phyloP scores from a whole-genome alignment of 30 jellyfish, hydroid and myxozoan species.

The Hydractinia symbiolongicarpus region DNA sequence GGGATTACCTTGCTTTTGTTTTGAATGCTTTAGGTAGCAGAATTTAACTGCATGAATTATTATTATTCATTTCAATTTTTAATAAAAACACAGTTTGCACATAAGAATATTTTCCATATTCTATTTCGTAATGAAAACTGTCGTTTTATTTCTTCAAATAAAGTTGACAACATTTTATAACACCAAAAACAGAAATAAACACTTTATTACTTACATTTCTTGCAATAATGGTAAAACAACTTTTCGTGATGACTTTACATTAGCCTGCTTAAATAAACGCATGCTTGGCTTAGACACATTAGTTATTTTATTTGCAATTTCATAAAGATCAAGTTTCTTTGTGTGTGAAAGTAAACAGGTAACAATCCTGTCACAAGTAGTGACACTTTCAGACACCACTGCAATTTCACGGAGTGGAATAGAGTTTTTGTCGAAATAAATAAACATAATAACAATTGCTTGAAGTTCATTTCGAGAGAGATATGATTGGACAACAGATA shows the following conservation, averaged over 20 bases:
- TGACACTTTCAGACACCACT: constrained; percentile 13
- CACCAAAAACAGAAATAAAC: too few species aligned
- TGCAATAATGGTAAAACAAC: constrained; percentile 56
- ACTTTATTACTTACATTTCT: not conserved
- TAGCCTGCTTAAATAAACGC: constrained; percentile 28
- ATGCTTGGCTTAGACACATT: not conserved
- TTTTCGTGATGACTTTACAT: constrained; percentile 50
- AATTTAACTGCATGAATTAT: too few species aligned
- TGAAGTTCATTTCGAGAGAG: constrained; percentile 11
- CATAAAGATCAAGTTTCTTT: constrained; percentile 4
- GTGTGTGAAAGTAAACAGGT: constrained; percentile 6
- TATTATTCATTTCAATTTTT: too few species aligned
- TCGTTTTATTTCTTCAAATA: too few species aligned
- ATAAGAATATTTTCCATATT: too few species aligned
- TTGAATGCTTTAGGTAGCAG: too few species aligned
- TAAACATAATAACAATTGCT: constrained; percentile 50
- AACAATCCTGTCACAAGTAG: not conserved
- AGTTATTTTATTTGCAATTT: not conserved
- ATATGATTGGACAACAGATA: constrained; percentile 15
- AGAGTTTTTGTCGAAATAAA: constrained; percentile 19
- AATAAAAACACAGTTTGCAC: too few species aligned
- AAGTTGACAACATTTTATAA: too few species aligned
- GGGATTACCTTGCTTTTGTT: too few species aligned
- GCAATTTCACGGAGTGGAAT: constrained; percentile 39
- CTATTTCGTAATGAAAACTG: too few species aligned